A percentile compares a stretch with the other conserved stretches of the same genome.
phyloP scores from a whole-genome alignment of 2,113 vertebrate genomes.

The mouse (Mus musculus) region GRCm39 chr15:100152501-100153000 shows the following conservation, averaged over 20 bases:
- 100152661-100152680: neutral
- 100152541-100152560: too few species aligned
- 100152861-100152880: neutral
- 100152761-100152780: neutral
- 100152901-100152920: neutral
- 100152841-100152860: neutral
- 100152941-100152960: neutral
- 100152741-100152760: neutral
- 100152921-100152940: neutral
- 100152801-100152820: neutral
- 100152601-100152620: too few species aligned
- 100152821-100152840: too few species aligned
- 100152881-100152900: neutral
- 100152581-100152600: too few species aligned
- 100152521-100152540: too few species aligned
- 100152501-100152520: too few species aligned
- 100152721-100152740: neutral
- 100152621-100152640: neutral
- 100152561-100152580: too few species aligned
- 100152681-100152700: neutral
- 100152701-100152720: neutral
- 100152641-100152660: neutral
- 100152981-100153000: neutral
- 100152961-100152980: neutral
- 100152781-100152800: slow-evolving; percentile 15